Evolutionary conservation across 2,113 vertebrate genomes (phyloP).

Genomic region (Cinclus mexicanus): DNA sequence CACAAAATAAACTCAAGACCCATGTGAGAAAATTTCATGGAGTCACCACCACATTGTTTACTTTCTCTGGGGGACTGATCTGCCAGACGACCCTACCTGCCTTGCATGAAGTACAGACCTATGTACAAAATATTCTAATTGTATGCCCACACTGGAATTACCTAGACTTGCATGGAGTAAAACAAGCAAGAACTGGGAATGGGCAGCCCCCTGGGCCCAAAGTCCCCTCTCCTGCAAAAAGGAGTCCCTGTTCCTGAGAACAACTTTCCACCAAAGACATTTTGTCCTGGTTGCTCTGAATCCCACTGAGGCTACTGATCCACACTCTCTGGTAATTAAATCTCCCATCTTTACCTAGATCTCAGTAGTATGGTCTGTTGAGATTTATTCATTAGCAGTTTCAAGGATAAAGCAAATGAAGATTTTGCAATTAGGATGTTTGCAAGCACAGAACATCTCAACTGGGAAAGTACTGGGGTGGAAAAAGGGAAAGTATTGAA

Average conservation of each 20-base stretch:
- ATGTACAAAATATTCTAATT: not conserved
- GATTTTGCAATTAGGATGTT: not conserved
- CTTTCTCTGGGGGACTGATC: not conserved
- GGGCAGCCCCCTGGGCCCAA: fast-evolving
- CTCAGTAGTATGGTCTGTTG: not conserved
- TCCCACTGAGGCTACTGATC: not conserved
- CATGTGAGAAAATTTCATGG: not conserved
- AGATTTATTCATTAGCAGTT: not conserved
- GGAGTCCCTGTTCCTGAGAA: not conserved
- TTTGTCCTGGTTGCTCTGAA: not conserved
- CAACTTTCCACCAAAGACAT: not conserved
- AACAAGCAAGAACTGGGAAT: not conserved
- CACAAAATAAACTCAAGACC: not conserved
- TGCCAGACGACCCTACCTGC: not conserved
- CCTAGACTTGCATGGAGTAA: not conserved
- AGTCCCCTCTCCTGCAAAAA: not conserved
- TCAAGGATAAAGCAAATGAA: not conserved
- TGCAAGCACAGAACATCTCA: not conserved
- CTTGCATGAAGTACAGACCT: fast-evolving
- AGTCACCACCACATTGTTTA: not conserved
- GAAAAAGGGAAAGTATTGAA: not conserved
- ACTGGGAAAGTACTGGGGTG: not conserved
- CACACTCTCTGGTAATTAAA: not conserved
- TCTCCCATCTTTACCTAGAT: not conserved
- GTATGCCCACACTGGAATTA: not conserved